Percentiles rank a stretch among this genome's conserved stretches.
phyloP scores from a whole-genome alignment of 1,140 invertebrate species.

The Tetramorium alpestre region DNA sequence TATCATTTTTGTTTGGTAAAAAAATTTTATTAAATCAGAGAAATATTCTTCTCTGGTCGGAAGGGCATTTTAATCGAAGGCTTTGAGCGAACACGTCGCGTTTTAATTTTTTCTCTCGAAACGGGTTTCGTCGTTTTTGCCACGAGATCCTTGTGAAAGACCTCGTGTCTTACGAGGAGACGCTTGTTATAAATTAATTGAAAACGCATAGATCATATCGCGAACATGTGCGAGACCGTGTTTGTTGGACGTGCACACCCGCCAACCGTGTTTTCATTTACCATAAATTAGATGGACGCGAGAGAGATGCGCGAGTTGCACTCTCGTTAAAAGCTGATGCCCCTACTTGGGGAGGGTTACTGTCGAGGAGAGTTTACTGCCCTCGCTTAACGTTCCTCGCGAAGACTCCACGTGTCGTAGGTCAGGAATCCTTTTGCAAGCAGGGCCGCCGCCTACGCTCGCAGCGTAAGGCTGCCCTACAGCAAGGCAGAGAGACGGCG shows the following conservation, averaged over 20 bases:
- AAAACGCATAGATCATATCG: constrained; percentile 20
- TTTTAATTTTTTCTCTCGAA: background rate
- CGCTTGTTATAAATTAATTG: constrained; percentile 49
- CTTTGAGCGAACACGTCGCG: background rate
- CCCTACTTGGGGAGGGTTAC: constrained; percentile 29
- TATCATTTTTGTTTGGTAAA: no score
- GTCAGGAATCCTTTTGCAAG: constrained; percentile 59
- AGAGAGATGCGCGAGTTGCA: background rate
- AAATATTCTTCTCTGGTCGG: background rate
- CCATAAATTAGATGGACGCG: constrained; percentile 50
- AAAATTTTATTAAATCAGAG: background rate
- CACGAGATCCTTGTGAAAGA: background rate
- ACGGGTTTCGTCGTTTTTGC: background rate
- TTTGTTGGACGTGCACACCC: background rate
- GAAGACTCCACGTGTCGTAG: constrained; percentile 33
- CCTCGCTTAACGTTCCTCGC: background rate
- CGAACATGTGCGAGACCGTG: background rate
- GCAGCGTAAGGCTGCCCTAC: background rate
- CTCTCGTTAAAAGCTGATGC: constrained; percentile 58
- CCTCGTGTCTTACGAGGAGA: background rate
- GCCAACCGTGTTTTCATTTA: constrained; percentile 40
- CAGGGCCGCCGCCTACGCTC: constrained; percentile 50
- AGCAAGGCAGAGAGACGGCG: background rate
- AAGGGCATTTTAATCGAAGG: background rate
- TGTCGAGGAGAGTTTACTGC: constrained; percentile 9